A percentile compares a stretch with the other conserved stretches of the same genome.
Evolutionary conservation across 2,888 invertebrate species (phyloP).

Genomic region (Eristalis pertinax): DNA sequence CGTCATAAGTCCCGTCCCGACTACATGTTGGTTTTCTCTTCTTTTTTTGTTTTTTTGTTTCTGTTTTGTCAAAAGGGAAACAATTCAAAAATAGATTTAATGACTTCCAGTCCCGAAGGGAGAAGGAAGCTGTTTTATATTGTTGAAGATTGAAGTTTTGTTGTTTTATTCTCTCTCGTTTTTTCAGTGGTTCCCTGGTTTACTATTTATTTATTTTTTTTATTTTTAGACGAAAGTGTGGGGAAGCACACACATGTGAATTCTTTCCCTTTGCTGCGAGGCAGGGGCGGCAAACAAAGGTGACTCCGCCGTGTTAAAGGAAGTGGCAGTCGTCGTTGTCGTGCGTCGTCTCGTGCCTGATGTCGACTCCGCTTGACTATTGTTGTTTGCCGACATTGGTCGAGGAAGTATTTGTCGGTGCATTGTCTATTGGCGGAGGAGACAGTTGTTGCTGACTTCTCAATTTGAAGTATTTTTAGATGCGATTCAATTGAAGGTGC

Average conservation of each 20-base stretch:
- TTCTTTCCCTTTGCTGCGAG: constrained; percentile 19
- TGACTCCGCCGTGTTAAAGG: constrained; percentile 16
- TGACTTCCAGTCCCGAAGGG: constrained; percentile 62
- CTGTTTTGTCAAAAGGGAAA: constrained; percentile 64
- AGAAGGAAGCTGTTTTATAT: constrained; percentile 50
- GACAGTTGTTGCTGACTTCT: constrained; percentile 47
- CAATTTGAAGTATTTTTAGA: constrained; percentile 56
- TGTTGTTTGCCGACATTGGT: constrained; percentile 44
- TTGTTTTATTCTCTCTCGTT: too few species aligned
- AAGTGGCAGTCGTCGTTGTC: constrained; percentile 30
- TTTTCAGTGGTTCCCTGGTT: constrained; percentile 29
- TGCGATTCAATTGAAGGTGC: constrained; percentile 38
- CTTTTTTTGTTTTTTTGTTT: constrained; percentile 8
- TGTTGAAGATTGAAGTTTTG: constrained; percentile 51
- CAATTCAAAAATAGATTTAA: constrained; percentile 70
- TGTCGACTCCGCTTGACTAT: constrained; percentile 14
- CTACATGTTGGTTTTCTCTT: constrained; percentile 12
- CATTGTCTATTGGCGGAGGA: constrained; percentile 40
- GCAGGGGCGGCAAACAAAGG: constrained; percentile 5
- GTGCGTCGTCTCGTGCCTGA: not conserved
- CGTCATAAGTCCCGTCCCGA: constrained; percentile 37
- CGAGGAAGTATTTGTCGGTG: constrained; percentile 48
- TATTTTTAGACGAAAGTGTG: constrained; percentile 64
- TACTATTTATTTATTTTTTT: constrained; percentile 45
- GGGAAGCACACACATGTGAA: constrained; percentile 39